Base-by-base conservation (phyloP, 2,797 vertebrate species). In the Melanotaenia boesemani region DNA sequence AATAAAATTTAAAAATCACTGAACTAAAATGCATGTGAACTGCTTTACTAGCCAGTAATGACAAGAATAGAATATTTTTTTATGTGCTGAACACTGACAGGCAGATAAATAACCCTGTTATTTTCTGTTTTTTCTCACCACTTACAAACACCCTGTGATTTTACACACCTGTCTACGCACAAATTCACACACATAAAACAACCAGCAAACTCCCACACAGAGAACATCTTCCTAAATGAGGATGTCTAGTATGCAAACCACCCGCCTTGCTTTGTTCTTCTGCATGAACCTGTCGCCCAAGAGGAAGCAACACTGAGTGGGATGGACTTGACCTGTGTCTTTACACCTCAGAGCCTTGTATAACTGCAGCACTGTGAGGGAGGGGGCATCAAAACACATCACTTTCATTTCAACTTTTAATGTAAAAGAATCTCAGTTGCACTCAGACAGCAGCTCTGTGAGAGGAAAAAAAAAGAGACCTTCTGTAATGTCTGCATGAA, bases 261-360 rank as follows among this genome's bases (percentile, higher is more conserved):
- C 89, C 80, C 88, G 80, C 77, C 6, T 34, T 1, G 65, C 52
- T 24, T 15, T 44, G 64, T 85, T 85, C 76, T 83, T 82, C 80
- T 78, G 74, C 74, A 82, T 79, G 71, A 75, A 80, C 80, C 78
- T 67, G 30, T 84, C 85, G 61, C 72, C 81, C 69, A 44, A 70
- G 77, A 87, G 79, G 74, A 79, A 80, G 84, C 58, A 62, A 82
- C 80, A 61, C 76, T 64, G 85, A 84, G 84, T 90, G 84, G 89
- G 90, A 83, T 70, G 81, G 64, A 22, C 80, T 90, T 91, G 89
- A 92, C 90, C 92, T 78, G 76, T 80, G 87, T 80, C 62, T 72
- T 72, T 69, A 84, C 56, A 74, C 86, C 83, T 88, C 75, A 84
- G 81, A 80, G 80, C 75, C 83, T 44, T 20, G 70, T 67, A 85